Evolutionary conservation across 2,113 vertebrate species (phyloP), one percentile per base, ranked within the genome.

Genomic region (Onychostoma macrolepis): DNA sequence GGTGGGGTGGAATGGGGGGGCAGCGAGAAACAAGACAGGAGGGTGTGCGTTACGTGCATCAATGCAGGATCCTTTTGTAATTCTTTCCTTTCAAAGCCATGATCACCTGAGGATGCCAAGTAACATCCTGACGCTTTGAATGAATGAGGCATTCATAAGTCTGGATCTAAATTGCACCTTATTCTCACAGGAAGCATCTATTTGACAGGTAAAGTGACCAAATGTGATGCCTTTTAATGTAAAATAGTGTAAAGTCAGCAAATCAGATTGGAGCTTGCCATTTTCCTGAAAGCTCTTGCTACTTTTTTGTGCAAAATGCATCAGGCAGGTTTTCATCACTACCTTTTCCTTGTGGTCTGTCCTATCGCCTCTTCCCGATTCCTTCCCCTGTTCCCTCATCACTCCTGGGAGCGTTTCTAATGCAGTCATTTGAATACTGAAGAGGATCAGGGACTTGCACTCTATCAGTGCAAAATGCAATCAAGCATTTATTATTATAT

Each of bases 11-110:
- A 90, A 53, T 53, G 26, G 38, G 85, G 77, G 65, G 43, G 36
- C 21, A 36, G 45, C 7, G 75, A 88, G 84, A 48, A 61, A 81
- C 76, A 72, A 80, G 28, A 41, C 24, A 13, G 41, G 38, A 63
- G 61, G 80, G 80, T 30, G 33, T 19, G 65, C 72, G 13, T 43
- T 56, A 77, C 91, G 91, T 92, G 90, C 92, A 94, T 94, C 90
- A 92, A 91, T 86, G 72, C 83, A 89, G 92, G 90, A 89, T 93
- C 89, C 24, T 89, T 86, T 91, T 86, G 91, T 89, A 90, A 86
- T 91, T 83, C 0, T 56, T 33, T 24, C 26, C 67, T 45, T 89
- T 75, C 33, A 71, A 83, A 63, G 81, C 38, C 67, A 83, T 81
- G 61, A 88, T 79, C 91, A 90, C 89, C 90, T 90, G 72, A 89